Evolutionary conservation across 2,797 vertebrate genomes (phyloP).

Genomic region (Pelodytes ibericus): DNA sequence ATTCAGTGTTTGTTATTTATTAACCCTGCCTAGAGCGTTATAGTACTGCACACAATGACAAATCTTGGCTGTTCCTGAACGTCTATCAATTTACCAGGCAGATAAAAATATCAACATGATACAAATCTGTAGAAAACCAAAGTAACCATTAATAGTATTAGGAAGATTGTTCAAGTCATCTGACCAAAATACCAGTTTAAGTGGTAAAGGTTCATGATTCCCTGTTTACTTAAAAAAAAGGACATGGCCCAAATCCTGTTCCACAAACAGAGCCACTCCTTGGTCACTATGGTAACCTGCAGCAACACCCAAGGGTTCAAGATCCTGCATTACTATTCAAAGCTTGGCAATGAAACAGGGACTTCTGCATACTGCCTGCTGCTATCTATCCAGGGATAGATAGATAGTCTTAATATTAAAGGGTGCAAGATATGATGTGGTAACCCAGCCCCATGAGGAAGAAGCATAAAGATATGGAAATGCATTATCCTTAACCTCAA

Average conservation of each 20-base stretch:
- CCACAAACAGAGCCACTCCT: conserved; percentile 15
- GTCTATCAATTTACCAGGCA: neutral
- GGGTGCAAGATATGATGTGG: no score
- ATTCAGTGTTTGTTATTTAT: neutral
- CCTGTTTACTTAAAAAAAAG: conserved; percentile 4
- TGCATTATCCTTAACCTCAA: no score
- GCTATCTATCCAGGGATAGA: no score
- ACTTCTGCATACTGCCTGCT: no score
- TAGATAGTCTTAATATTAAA: no score
- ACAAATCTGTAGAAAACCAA: neutral
- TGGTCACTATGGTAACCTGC: conserved; percentile 6
- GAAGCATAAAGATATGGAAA: no score
- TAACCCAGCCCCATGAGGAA: no score
- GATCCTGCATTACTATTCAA: neutral
- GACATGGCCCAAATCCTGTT: conserved; percentile 5
- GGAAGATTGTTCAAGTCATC: neutral
- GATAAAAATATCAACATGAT: neutral
- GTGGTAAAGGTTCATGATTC: neutral
- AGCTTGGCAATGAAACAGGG: no score
- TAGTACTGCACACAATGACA: neutral
- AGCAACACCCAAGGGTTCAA: neutral
- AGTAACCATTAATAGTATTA: neutral
- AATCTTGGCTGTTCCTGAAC: neutral
- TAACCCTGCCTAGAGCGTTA: neutral
- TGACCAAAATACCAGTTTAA: neutral